Evolutionary conservation across 2,113 vertebrate genomes (phyloP).

Genomic region (Uria aalge): DNA sequence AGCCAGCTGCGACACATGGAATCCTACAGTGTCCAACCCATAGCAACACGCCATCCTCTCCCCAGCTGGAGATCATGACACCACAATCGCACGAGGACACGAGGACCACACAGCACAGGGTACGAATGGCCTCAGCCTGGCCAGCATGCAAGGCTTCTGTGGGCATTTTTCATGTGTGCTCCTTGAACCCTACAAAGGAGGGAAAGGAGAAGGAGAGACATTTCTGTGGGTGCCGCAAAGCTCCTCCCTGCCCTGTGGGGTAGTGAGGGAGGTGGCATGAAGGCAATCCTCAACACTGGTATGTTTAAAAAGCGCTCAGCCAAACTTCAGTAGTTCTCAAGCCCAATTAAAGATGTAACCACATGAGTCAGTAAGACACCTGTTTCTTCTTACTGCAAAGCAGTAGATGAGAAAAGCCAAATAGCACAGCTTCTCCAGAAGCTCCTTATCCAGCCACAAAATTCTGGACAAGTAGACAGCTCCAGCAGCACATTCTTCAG

Average conservation of each 20-base stretch:
- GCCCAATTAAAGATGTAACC: neutral
- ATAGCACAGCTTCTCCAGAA: neutral
- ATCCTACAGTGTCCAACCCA: neutral
- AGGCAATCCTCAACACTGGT: neutral
- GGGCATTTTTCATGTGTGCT: neutral
- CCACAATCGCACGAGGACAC: accelerated
- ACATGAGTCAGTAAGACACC: neutral
- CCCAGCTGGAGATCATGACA: neutral
- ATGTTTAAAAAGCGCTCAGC: neutral
- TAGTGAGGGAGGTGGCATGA: neutral
- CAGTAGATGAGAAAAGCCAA: neutral
- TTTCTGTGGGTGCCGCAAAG: neutral
- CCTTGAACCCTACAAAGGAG: neutral
- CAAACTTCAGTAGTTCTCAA: neutral
- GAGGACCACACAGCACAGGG: accelerated
- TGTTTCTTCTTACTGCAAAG: slow-evolving; percentile 23
- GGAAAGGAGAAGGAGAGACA: neutral
- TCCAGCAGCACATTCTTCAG: neutral
- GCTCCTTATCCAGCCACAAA: neutral
- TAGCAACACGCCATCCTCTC: neutral
- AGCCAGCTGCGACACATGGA: neutral
- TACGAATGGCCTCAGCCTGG: accelerated
- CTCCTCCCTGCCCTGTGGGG: neutral
- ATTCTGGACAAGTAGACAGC: neutral
- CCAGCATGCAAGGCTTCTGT: neutral